These are phyloP conservation scores for Camponotus pennsylvanicus DNA, from an alignment of 1,140 invertebrate species.

Conservation along the genomic window DNA sequence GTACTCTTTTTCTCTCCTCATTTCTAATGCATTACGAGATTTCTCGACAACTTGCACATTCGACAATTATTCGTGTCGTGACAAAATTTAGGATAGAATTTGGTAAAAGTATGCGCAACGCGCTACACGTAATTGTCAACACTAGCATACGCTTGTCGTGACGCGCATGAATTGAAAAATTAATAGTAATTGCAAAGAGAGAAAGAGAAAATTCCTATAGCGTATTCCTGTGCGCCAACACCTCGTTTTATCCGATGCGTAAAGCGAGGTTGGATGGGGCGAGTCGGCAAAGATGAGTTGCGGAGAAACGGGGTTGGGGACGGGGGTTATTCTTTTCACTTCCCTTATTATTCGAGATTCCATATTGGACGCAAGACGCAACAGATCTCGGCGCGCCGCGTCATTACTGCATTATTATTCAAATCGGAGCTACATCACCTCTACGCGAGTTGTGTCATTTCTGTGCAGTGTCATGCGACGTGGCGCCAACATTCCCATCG, in stretches of 20 bases:
- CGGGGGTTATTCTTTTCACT: not conserved
- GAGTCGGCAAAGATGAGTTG: no score
- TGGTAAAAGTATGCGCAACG: no score
- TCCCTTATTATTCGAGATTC: slow-evolving; percentile 28
- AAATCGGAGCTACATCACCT: not conserved
- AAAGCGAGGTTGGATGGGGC: not conserved
- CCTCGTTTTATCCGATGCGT: slow-evolving; percentile 36
- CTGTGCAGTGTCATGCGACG: slow-evolving; percentile 62
- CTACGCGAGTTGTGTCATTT: not conserved
- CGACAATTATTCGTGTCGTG: no score
- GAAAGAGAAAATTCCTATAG: slow-evolving; percentile 11
- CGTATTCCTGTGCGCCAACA: slow-evolving; percentile 32
- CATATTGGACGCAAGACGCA: slow-evolving; percentile 31
- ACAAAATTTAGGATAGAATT: no score
- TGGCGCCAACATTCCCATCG: slow-evolving; percentile 80
- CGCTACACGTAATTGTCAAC: no score
- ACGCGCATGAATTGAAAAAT: no score
- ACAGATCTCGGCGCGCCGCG: slow-evolving; percentile 35
- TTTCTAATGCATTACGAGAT: no score
- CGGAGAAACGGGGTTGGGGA: not conserved
- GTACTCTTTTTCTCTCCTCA: no score
- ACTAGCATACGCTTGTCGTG: no score
- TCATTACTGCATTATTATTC: slow-evolving; percentile 37
- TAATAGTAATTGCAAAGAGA: no score
- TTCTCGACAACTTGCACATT: no score